Evolutionary conservation across 1,140 invertebrate species (phyloP), one percentile per base, ranked within the genome.

Genomic region (Papilio xuthus): DNA sequence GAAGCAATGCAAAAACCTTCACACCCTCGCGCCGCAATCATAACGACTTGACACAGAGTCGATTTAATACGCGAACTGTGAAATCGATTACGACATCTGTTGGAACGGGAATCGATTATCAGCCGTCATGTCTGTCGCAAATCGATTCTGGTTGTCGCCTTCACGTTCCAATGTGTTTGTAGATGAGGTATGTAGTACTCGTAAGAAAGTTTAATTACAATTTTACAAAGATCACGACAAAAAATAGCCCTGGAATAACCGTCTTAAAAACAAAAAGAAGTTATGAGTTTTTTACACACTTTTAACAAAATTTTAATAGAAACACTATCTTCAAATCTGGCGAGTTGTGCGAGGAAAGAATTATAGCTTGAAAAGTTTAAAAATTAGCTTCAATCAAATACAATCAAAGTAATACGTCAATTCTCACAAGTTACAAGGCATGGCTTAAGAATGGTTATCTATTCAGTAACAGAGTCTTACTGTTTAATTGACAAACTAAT

Each of bases 131-230:
- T 92, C 89, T 92, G 86, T 87, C 83, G 81, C 85, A 83, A 93
- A 93, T 93, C 89, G 88, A 93, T 93, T 92, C 83, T 82, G 83
- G 83, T 92, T 91, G 88, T 89, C 92, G 88, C 88, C 89, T 93
- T 93, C 85, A 87, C 88, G 84, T 79, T 82, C 23, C 63, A 81
- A 80, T 76, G 67, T 63, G 78, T 60, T 77, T 77, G 47, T 77
- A 44, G 77, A 20, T 26, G 70, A 74, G 20, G 26, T 77, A 23
- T 8, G 12, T 28, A 23, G n/a, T n/a, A n/a, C n/a, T n/a, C n/a
- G n/a, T 18, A 78, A 78, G 37, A 72, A 44, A 80, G 7, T 76
- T 76, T 60, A 60, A 76, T 37, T 76, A 60, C 32, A 41, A 63
- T 60, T 53, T 41, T 12, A 23, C 20, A 15, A 2, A 44, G 42